These are phyloP conservation scores for Drosophila tristis DNA, from an alignment of 1,140 invertebrate species.

Conservation along the genomic window DNA sequence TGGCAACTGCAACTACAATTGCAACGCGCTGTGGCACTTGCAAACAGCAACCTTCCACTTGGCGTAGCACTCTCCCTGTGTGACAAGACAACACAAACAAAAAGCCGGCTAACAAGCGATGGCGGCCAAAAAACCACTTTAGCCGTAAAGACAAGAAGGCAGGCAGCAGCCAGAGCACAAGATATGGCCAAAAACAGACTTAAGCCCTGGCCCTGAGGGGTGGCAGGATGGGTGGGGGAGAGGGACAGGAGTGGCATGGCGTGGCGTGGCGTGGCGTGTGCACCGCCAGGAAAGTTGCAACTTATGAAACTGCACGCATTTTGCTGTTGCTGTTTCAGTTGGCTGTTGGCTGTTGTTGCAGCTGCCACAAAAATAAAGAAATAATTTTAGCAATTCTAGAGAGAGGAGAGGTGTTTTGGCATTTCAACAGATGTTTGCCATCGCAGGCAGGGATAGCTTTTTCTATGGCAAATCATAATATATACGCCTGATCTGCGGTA, in stretches of 20 bases:
- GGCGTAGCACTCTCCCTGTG: slow-evolving; percentile 44
- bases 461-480: too few relatives aligned
- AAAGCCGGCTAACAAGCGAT: slow-evolving; percentile 76
- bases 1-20: slow-evolving; percentile 13
- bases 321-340: slow-evolving; percentile 5
- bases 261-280: background rate
- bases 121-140: slow-evolving; percentile 73
- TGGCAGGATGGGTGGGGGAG: background rate
- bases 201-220: slow-evolving; percentile 35
- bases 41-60: slow-evolving; percentile 39
- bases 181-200: slow-evolving; percentile 65
- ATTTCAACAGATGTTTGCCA: too few relatives aligned
- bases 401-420: too few relatives aligned
- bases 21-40: slow-evolving; percentile 5
- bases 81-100: slow-evolving; percentile 61
- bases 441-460: too few relatives aligned
- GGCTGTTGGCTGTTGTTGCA: slow-evolving; percentile 30
- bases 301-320: slow-evolving; percentile 80
- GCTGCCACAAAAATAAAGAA: slow-evolving; percentile 64
- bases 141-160: slow-evolving; percentile 56
- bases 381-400: slow-evolving; percentile 45
- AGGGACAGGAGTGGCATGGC: too few relatives aligned
- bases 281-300: slow-evolving; percentile 49
- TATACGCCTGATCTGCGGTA: too few relatives aligned
- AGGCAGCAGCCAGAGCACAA: slow-evolving; percentile 43